Conservation (phyloP, 2,113 vertebrate species). For the Muntiacus reevesi region DNA sequence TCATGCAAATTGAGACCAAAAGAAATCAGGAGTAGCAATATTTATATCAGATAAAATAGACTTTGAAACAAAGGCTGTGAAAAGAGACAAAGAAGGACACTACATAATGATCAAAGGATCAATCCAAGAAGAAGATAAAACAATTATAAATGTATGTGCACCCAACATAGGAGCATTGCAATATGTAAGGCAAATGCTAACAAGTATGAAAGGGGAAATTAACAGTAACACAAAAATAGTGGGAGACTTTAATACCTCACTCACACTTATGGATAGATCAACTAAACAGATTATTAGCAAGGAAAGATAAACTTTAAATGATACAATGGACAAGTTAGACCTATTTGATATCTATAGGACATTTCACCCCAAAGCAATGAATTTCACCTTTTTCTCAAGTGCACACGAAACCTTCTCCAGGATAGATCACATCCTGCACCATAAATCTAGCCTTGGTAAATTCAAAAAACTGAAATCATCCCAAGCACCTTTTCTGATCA, state of each 20-base stretch:
- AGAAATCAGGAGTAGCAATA: not conserved
- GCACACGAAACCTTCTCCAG: not conserved
- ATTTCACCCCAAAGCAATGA: not conserved
- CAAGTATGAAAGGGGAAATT: not conserved
- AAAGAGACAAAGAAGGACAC: not conserved
- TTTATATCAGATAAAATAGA: not conserved
- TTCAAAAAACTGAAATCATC: not conserved
- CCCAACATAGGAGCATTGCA: accelerated
- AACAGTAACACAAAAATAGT: not conserved
- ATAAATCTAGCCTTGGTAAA: not conserved
- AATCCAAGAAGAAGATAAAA: not conserved
- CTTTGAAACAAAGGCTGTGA: not conserved
- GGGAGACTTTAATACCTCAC: not conserved
- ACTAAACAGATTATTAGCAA: not conserved
- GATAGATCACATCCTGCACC: not conserved
- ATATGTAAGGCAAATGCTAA: not conserved
- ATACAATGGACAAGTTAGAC: not conserved
- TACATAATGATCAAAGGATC: not conserved
- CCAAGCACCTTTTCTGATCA: not conserved
- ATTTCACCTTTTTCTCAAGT: not conserved
- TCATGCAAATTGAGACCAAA: not conserved
- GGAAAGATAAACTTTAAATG: not conserved
- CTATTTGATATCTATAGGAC: not conserved
- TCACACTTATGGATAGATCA: not conserved
- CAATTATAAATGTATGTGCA: not conserved